These are phyloP conservation scores for Diaperis boleti DNA, from an alignment of 2,888 invertebrate genomes.

Conservation along the genomic window DNA sequence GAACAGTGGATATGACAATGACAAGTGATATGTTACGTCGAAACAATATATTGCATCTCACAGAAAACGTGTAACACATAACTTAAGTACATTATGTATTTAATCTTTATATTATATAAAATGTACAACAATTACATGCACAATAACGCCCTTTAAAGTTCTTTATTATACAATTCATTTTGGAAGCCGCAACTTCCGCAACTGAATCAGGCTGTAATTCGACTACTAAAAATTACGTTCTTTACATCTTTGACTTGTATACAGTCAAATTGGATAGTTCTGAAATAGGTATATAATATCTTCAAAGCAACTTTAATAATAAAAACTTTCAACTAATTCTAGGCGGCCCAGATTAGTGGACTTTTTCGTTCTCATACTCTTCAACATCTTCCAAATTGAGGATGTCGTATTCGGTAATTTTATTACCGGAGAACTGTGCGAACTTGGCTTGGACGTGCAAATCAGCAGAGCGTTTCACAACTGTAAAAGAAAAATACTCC, in stretches of 20 bases:
- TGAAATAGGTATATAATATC: conserved; percentile 15
- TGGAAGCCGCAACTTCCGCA: conserved; percentile 6
- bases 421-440: conserved; percentile 82
- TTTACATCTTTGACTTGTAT: conserved; percentile 24
- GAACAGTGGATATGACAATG: conserved; percentile 20
- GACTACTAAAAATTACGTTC: conserved; percentile 31
- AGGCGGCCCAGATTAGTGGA: conserved; percentile 13
- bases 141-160: conserved; percentile 39
- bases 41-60: conserved; percentile 31
- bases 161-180: conserved; percentile 20
- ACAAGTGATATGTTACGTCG: conserved; percentile 23
- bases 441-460: conserved; percentile 71
- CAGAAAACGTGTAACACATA: conserved; percentile 27
- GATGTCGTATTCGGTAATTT: conserved; percentile 80
- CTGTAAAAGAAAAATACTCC: conserved; percentile 52
- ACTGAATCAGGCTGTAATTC: conserved; percentile 8
- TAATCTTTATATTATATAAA: conserved; percentile 43
- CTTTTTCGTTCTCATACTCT: conserved; percentile 68
- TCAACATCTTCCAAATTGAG: conserved; percentile 76
- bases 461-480: conserved; percentile 63
- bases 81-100: conserved; percentile 30
- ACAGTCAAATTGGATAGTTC: conserved; percentile 27
- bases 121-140: conserved; percentile 50
- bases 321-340: conserved; percentile 36
- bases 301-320: conserved; percentile 36